Conservation (phyloP, 2,797 vertebrate genomes). For the Phataginus tetradactyla region DNA sequence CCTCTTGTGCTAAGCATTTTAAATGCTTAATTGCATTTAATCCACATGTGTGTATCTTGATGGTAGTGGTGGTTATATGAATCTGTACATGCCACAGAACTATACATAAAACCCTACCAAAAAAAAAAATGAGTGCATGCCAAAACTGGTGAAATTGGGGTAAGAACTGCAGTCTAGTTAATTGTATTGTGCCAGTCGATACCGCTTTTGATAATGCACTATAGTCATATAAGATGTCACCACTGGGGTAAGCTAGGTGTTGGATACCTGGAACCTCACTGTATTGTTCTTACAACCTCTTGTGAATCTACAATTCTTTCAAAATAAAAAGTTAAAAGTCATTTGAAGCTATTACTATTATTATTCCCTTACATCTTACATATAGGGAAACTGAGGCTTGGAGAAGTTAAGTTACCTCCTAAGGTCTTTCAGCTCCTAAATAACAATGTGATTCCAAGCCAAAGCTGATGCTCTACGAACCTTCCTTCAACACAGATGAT, state of each 20-base stretch:
- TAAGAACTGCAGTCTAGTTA: neutral
- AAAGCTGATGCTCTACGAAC: neutral
- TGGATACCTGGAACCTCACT: neutral
- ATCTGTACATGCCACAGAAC: neutral
- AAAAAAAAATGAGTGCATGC: neutral
- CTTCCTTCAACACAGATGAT: neutral
- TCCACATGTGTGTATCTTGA: neutral
- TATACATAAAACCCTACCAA: neutral
- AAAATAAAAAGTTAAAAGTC: neutral
- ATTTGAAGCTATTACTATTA: neutral
- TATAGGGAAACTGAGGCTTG: neutral
- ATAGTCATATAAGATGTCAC: neutral
- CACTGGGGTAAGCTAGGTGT: neutral
- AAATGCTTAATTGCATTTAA: conserved; percentile 19
- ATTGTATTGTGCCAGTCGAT: neutral
- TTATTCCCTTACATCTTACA: neutral
- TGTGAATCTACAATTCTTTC: neutral
- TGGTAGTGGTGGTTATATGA: neutral
- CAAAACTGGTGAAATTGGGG: neutral
- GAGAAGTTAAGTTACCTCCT: neutral
- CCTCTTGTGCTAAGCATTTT: neutral
- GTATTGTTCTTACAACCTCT: neutral
- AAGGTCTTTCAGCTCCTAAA: neutral
- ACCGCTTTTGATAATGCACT: neutral
- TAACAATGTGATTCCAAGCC: neutral